phyloP scores from a whole-genome alignment of 2,888 invertebrate species.

The Chesias legatella region DNA sequence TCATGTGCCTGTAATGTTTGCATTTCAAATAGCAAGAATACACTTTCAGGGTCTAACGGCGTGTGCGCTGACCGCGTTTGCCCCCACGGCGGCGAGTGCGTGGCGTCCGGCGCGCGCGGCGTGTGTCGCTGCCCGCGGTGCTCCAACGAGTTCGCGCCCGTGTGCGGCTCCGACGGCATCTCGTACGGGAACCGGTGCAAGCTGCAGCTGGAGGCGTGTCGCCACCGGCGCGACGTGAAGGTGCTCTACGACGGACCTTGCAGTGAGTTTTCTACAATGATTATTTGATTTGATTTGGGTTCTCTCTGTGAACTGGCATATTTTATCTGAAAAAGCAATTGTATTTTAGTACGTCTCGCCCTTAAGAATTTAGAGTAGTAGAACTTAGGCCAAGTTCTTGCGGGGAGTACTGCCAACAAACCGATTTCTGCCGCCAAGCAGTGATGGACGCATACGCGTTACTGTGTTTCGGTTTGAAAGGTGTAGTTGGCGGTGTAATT shows the following conservation, averaged over 20 bases:
- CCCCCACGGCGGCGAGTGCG: constrained; percentile 85
- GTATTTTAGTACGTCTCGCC: too few species aligned
- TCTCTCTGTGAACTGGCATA: too few species aligned
- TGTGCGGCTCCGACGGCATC: constrained; percentile 91
- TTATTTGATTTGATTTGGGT: too few species aligned
- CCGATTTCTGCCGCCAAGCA: too few species aligned
- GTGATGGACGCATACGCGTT: too few species aligned
- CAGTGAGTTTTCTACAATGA: constrained; percentile 82
- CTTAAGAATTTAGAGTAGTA: too few species aligned
- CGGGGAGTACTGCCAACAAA: too few species aligned
- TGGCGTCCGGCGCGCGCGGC: constrained; percentile 85
- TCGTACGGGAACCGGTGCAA: constrained; percentile 92
- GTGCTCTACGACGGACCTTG: constrained; percentile 91
- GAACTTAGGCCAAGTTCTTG: too few species aligned
- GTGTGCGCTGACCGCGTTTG: constrained; percentile 86
- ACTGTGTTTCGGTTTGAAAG: too few species aligned
- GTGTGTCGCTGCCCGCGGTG: constrained; percentile 92
- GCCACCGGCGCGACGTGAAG: constrained; percentile 85
- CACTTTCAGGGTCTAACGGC: constrained; percentile 79
- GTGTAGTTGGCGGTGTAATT: too few species aligned
- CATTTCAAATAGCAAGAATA: not conserved
- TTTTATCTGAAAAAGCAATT: too few species aligned
- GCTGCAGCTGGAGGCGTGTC: constrained; percentile 89
- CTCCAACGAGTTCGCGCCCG: constrained; percentile 91
- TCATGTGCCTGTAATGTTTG: too few species aligned